A percentile compares a stretch with the other conserved stretches of the same genome.
Conservation (phyloP, 2,113 vertebrate species). For the Leptocoma aspasia region DNA sequence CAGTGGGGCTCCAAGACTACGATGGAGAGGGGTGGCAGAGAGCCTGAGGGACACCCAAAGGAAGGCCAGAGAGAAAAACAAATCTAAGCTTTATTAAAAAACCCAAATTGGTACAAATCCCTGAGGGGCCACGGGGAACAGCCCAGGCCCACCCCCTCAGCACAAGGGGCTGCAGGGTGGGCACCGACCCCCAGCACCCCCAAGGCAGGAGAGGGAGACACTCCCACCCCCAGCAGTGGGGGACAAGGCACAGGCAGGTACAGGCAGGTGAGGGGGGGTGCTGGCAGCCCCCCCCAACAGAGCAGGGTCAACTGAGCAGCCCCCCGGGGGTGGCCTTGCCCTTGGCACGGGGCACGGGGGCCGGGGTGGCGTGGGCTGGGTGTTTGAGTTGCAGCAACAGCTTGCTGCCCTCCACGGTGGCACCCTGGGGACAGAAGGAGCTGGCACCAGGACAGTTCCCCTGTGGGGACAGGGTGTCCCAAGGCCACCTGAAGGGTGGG, state of each 20-base stretch:
- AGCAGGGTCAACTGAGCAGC: not conserved
- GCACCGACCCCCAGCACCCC: not conserved
- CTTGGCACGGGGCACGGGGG: not conserved
- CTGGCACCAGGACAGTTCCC: not conserved
- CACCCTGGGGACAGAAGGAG: not conserved
- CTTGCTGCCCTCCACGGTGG: not conserved
- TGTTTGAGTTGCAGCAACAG: not conserved
- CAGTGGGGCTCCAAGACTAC: not conserved
- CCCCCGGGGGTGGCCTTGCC: not conserved
- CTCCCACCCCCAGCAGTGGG: not conserved
- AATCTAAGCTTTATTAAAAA: not conserved
- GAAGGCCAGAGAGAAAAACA: not conserved
- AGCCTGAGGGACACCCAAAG: not conserved
- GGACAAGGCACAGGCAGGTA: not conserved
- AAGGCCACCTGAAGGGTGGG: not conserved
- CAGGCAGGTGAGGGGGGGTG: not conserved
- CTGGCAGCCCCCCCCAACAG: not conserved
- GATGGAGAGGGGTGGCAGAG: not conserved
- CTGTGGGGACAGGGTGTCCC: accelerated
- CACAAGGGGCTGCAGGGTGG: not conserved
- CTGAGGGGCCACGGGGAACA: not conserved
- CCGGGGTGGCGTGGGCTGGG: not conserved
- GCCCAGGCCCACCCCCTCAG: not conserved
- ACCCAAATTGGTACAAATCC: not conserved
- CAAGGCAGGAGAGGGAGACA: not conserved